Conservation (phyloP, 2,113 vertebrate genomes). For the Pao palembangensis region DNA sequence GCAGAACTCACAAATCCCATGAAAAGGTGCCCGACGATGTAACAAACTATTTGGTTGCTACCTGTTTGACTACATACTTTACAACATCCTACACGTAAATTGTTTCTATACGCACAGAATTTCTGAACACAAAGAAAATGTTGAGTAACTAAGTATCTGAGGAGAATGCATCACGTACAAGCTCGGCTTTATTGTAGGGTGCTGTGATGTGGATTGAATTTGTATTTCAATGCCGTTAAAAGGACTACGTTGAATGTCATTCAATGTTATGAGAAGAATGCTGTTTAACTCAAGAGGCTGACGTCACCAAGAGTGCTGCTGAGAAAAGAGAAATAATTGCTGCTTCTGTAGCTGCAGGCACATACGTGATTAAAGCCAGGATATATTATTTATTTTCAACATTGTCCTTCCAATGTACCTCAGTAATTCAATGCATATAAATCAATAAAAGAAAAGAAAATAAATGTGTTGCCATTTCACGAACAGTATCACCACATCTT, state of each 20-base stretch:
- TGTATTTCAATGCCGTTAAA: too few relatives aligned
- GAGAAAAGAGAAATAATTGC: neutral
- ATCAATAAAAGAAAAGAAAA: too few relatives aligned
- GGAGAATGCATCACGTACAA: too few relatives aligned
- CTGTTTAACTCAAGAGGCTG: slow-evolving; percentile 7
- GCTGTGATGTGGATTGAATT: too few relatives aligned
- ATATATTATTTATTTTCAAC: too few relatives aligned
- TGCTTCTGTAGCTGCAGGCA: too few relatives aligned
- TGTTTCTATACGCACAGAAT: neutral
- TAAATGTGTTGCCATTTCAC: too few relatives aligned
- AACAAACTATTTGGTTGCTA: slow-evolving; percentile 25
- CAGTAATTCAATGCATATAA: neutral
- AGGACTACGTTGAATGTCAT: neutral
- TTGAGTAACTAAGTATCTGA: too few relatives aligned
- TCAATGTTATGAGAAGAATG: slow-evolving; percentile 19
- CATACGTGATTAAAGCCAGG: too few relatives aligned
- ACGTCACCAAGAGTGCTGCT: neutral
- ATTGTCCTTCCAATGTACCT: neutral
- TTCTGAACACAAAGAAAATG: neutral
- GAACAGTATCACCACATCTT: too few relatives aligned
- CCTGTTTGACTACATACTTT: slow-evolving; percentile 65
- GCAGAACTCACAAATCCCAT: neutral
- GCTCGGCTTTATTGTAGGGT: too few relatives aligned
- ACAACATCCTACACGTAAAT: neutral
- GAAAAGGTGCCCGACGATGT: slow-evolving; percentile 1